These are phyloP conservation scores for Ochropleura leucogaster DNA, from an alignment of 2,888 invertebrate species.

Conservation along the genomic window DNA sequence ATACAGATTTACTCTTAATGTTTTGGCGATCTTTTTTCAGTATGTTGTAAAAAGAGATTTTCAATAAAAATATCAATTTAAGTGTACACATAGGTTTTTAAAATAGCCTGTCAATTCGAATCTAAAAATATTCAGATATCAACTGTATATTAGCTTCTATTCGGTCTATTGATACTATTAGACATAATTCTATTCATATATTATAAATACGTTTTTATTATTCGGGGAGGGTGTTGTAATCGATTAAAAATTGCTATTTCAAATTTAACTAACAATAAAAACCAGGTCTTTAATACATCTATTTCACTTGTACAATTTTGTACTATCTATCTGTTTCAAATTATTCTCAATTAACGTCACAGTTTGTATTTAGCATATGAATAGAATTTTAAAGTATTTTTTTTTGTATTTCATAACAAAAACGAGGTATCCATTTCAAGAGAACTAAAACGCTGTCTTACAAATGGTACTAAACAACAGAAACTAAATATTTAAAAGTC, in stretches of 20 bases:
- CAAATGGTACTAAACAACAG: conserved; percentile 77
- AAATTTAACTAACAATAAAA: conserved; percentile 55
- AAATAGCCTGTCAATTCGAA: conserved; percentile 75
- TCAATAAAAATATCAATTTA: conserved; percentile 72
- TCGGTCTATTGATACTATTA: conserved; percentile 74
- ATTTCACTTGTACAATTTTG: conserved; percentile 35
- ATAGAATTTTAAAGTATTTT: conserved; percentile 57
- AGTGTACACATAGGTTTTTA: conserved; percentile 68
- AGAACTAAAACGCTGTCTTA: conserved; percentile 86
- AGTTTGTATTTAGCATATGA: conserved; percentile 58
- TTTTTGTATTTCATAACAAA: conserved; percentile 63
- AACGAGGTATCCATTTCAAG: conserved; percentile 76
- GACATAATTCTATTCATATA: conserved; percentile 65
- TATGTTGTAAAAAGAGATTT: conserved; percentile 68
- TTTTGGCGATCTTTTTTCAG: conserved; percentile 63
- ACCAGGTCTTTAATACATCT: conserved; percentile 17
- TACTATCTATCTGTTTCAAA: conserved; percentile 28
- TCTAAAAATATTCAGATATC: conserved; percentile 72
- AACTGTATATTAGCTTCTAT: conserved; percentile 79
- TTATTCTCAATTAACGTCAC: conserved; percentile 21
- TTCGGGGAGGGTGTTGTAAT: conserved; percentile 34
- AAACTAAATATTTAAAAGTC: conserved; percentile 80
- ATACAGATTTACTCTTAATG: conserved; percentile 74
- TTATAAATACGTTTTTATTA: conserved; percentile 37
- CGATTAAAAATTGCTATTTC: conserved; percentile 59